These are phyloP conservation scores for Ptilonorhynchus violaceus DNA, from an alignment of 2,113 vertebrate species.

Conservation along the genomic window DNA sequence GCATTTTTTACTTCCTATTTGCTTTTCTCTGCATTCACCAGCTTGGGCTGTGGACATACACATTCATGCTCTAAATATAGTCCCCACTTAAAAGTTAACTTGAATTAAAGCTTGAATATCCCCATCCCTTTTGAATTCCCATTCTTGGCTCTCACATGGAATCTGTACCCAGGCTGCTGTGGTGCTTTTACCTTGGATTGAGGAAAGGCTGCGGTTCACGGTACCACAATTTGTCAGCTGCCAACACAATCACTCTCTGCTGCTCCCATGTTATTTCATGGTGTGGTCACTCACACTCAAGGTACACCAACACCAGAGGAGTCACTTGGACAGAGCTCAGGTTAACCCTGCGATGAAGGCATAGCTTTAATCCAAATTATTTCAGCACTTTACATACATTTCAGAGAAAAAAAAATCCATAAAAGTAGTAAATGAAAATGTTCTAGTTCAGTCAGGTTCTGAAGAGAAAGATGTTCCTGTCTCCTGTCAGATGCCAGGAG, in stretches of 20 bases:
- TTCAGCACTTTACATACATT: background rate
- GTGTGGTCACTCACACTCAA: conserved; percentile 5
- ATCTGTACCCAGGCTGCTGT: background rate
- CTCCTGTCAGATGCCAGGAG: background rate
- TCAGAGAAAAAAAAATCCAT: background rate
- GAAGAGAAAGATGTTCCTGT: background rate
- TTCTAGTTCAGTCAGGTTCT: background rate
- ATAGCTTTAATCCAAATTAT: background rate
- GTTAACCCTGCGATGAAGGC: background rate
- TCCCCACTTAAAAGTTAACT: background rate
- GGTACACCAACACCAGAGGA: background rate
- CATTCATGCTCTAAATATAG: background rate
- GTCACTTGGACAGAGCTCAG: background rate
- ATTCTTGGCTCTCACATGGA: background rate
- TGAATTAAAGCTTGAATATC: background rate
- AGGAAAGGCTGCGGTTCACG: background rate
- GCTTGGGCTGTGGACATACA: background rate
- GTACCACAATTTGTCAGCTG: background rate
- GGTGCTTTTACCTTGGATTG: background rate
- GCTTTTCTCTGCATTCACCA: background rate
- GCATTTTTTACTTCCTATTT: background rate
- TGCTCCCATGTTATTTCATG: conserved; percentile 51
- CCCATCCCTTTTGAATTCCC: background rate
- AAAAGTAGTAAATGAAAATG: background rate
- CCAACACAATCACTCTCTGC: conserved; percentile 36